A percentile compares a stretch with the other conserved stretches of the same genome.
These are phyloP conservation scores for Physella acuta DNA, from an alignment of 1,140 invertebrate species.

Conservation along the genomic window DNA sequence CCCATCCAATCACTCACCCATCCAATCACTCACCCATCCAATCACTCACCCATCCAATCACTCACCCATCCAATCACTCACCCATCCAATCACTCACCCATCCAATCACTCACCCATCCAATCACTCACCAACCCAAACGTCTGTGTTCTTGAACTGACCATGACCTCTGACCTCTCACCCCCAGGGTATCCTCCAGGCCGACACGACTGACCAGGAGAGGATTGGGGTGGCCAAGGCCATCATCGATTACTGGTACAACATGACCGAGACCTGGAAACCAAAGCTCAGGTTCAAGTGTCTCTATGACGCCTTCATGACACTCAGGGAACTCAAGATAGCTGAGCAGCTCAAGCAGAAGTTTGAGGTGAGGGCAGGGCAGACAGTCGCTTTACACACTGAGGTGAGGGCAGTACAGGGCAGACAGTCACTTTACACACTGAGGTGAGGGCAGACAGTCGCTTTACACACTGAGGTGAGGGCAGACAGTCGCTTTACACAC, in stretches of 20 bases:
- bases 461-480: no score
- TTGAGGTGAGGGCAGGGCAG: no score
- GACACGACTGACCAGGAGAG: slow-evolving; percentile 23
- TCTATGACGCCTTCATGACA: slow-evolving; percentile 7
- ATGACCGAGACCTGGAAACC: neutral
- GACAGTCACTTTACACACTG: no score
- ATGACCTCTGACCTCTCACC: neutral
- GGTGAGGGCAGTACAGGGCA: no score
- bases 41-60: no score
- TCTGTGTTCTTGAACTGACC: neutral
- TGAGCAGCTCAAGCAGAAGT: slow-evolving; percentile 5
- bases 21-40: no score
- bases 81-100: no score
- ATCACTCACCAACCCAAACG: neutral
- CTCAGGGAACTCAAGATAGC: slow-evolving; percentile 11
- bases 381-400: no score
- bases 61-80: no score
- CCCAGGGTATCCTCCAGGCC: slow-evolving; percentile 11
- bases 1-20: no score
- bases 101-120: neutral
- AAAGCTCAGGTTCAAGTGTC: slow-evolving; percentile 11
- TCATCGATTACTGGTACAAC: slow-evolving; percentile 19
- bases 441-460: no score
- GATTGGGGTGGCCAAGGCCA: slow-evolving; percentile 7
- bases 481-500: no score